A percentile compares a stretch with the other conserved stretches of the same genome.
Conservation (phyloP, 2,797 vertebrate species). For the Spinus pinus region DNA sequence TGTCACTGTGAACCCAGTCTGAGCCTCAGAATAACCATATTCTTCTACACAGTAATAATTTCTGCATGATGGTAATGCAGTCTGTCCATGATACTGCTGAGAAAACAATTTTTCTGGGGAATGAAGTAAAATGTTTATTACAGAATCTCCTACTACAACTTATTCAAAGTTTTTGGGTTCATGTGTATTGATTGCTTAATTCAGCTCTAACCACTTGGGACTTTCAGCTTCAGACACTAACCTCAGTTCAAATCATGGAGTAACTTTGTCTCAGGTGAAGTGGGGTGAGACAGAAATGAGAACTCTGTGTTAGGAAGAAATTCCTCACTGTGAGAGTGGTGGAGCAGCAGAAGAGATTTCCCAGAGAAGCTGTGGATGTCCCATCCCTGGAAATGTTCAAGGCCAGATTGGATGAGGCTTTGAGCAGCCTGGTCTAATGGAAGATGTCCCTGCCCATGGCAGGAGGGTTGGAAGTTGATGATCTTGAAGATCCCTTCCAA, state of each 20-base stretch:
- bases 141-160: neutral
- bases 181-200: neutral
- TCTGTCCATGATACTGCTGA: neutral
- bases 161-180: neutral
- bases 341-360: neutral
- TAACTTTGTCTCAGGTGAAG: neutral
- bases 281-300: neutral
- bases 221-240: neutral
- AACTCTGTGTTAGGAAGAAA: neutral
- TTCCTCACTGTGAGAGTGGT: neutral
- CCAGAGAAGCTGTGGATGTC: neutral
- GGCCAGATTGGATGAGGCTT: neutral
- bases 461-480: rapidly evolving
- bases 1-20: neutral
- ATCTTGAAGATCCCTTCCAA: neutral
- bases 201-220: neutral
- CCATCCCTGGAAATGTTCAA: neutral
- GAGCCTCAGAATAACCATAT: neutral
- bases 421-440: neutral
- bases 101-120: neutral
- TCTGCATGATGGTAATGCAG: neutral
- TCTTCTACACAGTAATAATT: neutral
- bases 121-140: neutral
- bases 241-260: neutral
- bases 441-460: neutral